Evolutionary conservation across 2,113 vertebrate genomes (phyloP).

Genomic region (Saguinus imperator): DNA sequence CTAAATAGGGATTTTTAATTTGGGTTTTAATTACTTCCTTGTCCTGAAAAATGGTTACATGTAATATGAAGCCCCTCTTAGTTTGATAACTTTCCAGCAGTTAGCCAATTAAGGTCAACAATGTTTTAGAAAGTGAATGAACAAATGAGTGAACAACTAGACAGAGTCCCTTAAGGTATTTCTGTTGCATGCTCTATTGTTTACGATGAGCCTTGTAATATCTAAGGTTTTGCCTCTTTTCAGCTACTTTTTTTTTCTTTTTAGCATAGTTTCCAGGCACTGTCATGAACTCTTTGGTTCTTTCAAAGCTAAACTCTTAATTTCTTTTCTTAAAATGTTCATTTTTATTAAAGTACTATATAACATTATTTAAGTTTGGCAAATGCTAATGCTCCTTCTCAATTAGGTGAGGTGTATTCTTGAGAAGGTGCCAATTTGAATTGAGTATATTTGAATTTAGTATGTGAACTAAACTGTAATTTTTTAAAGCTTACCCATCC

Average conservation of each 20-base stretch:
- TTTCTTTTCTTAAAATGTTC: constrained; percentile 52
- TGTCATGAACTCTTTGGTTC: constrained; percentile 41
- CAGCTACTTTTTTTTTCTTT: not conserved
- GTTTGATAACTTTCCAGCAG: constrained; percentile 41
- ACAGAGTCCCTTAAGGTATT: constrained; percentile 8
- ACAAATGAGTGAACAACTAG: not conserved
- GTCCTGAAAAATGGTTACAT: constrained; percentile 48
- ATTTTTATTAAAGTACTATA: constrained; percentile 64
- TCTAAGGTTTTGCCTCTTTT: constrained; percentile 36
- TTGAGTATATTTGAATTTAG: constrained; percentile 68
- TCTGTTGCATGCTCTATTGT: not conserved
- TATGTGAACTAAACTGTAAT: constrained; percentile 58
- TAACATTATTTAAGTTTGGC: constrained; percentile 69
- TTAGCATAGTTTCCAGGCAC: constrained; percentile 1
- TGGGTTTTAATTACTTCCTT: constrained; percentile 55
- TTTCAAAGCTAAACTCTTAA: constrained; percentile 49
- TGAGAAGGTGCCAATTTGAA: constrained; percentile 61
- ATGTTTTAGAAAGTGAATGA: constrained; percentile 43
- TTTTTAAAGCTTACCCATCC: constrained; percentile 53
- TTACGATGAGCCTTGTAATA: constrained; percentile 22
- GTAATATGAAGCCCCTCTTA: constrained; percentile 47
- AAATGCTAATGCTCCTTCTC: constrained; percentile 63
- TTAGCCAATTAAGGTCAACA: constrained; percentile 8
- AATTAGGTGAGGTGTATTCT: constrained; percentile 65
- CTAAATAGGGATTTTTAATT: constrained; percentile 38